A percentile compares a stretch with the other conserved stretches of the same genome.
phyloP scores from a whole-genome alignment of 1,140 invertebrate genomes.

The Oncopodura yosiiana region DNA sequence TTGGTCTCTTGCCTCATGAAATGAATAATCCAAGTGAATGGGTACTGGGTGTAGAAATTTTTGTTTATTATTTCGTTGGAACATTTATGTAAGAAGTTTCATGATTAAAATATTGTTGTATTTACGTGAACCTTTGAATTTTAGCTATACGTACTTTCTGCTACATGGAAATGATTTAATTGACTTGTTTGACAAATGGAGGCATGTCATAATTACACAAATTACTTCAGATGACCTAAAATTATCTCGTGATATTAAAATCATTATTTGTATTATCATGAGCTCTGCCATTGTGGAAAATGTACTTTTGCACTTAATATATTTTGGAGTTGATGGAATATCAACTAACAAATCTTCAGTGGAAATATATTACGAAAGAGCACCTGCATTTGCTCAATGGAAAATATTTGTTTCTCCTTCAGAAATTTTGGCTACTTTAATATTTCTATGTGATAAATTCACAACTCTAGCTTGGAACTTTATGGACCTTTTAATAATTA shows the following conservation, averaged over 20 bases:
- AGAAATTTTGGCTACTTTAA: neutral
- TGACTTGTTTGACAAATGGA: constrained; percentile 3
- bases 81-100: neutral
- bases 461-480: constrained; percentile 22
- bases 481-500: constrained; percentile 16
- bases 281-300: constrained; percentile 14
- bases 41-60: neutral
- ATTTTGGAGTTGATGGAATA: neutral
- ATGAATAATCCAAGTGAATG: neutral
- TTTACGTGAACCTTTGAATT: neutral
- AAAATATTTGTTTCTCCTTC: constrained; percentile 2
- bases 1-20: neutral
- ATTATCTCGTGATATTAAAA: neutral
- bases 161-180: neutral
- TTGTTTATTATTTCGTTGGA: neutral
- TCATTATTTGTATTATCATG: neutral
- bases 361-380: neutral
- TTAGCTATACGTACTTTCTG: constrained; percentile 5
- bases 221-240: neutral
- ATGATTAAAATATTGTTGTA: neutral
- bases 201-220: neutral
- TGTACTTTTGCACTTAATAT: neutral
- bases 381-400: constrained; percentile 2
- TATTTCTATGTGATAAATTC: constrained; percentile 19
- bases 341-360: neutral